Evolutionary conservation across 2,888 invertebrate species (phyloP), one percentile per base, ranked within the genome.

Genomic region (Coenonympha arcania): DNA sequence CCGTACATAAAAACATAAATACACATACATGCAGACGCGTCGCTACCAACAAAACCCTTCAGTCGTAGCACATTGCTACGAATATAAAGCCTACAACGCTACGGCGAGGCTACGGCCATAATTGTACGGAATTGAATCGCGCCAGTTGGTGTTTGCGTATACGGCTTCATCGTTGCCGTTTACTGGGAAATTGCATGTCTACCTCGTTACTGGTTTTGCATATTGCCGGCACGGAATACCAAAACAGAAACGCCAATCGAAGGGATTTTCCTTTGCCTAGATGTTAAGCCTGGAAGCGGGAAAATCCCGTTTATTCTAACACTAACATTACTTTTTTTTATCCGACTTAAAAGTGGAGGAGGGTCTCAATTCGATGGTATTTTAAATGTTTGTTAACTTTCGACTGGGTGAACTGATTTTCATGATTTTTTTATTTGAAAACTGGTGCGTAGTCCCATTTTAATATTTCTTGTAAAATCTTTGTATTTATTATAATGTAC

Each of bases 111-210:
- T 34, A 16, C 36, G 18, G 31, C 20, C 36, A 37, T 49, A 41
- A 49, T 11, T 24, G 42, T 31, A 22, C 33, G 20, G 28, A 51
- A 51, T 46, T 39, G 50, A 56, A 51, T 43, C 42, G 26, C 49
- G 30, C 15, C 50, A 24, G 48, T 47, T 47, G 44, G 22, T 48
- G 45, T 55, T 50, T 50, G 50, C 31, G 41, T 48, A 31, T 44
- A 36, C 41, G 31, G 37, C 50, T 49, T 48, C 48, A 46, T 50
- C 42, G 44, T 48, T 44, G 50, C 47, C 40, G 54, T 50, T 50
- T 57, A 57, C 48, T 42, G 50, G 52, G 50, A 57, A 55, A 57
- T 57, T 57, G 57, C 55, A 55, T 50, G 44, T 50, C 49, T 45
- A 36, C 56, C 39, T 48, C 50, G 47, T 55, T 48, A 47, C 50